Conservation (phyloP, 2,113 vertebrate genomes). For the Pelobates fuscus region DNA sequence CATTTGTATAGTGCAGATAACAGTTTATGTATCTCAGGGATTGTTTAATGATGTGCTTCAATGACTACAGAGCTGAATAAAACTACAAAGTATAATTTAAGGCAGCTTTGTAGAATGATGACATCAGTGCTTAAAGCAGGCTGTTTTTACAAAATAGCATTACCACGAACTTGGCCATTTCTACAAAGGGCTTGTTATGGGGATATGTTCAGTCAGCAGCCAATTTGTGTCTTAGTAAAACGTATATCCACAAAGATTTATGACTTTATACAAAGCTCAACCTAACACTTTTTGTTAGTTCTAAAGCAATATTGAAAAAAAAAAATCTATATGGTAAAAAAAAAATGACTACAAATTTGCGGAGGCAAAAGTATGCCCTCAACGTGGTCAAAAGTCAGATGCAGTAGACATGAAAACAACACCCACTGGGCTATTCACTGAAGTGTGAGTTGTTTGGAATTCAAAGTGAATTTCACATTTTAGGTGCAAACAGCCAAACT, state of each 20-base stretch:
- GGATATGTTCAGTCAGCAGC: background rate
- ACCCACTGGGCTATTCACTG: too few species aligned
- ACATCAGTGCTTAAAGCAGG: slow-evolving; percentile 1
- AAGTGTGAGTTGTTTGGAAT: too few species aligned
- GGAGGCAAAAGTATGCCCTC: too few species aligned
- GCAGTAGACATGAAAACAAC: too few species aligned
- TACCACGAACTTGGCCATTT: background rate
- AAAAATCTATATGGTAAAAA: too few species aligned
- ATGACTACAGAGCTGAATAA: background rate
- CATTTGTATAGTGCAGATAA: background rate
- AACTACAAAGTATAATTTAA: slow-evolving; percentile 1
- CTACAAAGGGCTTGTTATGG: background rate
- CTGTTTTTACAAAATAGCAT: slow-evolving; percentile 1
- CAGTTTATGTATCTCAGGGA: background rate
- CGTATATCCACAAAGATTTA: background rate
- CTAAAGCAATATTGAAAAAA: too few species aligned
- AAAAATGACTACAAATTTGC: too few species aligned
- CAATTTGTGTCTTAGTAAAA: background rate
- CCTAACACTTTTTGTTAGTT: background rate
- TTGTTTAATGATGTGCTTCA: background rate
- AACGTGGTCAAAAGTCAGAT: too few species aligned
- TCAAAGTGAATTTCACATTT: too few species aligned
- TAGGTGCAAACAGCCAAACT: too few species aligned
- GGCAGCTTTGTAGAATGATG: background rate
- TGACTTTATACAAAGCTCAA: background rate